These are phyloP conservation scores for Hylia prasina DNA, from an alignment of 2,113 vertebrate species.

Conservation along the genomic window DNA sequence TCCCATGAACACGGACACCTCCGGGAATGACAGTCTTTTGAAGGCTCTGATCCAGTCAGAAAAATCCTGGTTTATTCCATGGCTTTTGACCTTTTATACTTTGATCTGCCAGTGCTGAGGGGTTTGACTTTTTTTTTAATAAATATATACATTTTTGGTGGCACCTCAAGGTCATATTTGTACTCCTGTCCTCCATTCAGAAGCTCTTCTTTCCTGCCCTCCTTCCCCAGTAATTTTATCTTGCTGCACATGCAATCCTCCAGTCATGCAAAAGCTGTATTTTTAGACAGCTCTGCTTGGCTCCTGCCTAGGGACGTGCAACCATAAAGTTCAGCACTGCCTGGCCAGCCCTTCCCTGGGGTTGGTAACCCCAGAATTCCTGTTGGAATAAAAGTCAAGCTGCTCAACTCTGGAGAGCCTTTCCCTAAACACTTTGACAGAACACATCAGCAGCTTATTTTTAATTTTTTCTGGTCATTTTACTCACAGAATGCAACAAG, in stretches of 20 bases:
- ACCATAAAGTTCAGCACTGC: not conserved
- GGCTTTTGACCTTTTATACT: not conserved
- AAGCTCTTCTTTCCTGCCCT: not conserved
- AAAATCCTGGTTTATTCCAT: not conserved
- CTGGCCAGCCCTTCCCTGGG: not conserved
- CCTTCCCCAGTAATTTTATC: not conserved
- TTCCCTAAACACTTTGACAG: not conserved
- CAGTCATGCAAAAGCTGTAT: constrained; percentile 3
- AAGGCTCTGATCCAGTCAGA: not conserved
- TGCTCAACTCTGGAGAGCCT: not conserved
- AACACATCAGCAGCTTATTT: not conserved
- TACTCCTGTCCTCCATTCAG: not conserved
- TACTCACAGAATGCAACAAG: not conserved
- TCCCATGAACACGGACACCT: not conserved
- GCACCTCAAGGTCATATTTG: not conserved
- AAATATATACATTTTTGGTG: not conserved
- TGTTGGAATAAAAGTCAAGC: not conserved
- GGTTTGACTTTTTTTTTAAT: not conserved
- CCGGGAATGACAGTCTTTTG: not conserved
- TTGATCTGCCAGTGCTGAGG: not conserved
- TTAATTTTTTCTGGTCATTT: not conserved
- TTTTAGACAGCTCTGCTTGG: constrained; percentile 33
- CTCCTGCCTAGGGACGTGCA: not conserved
- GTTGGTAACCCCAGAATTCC: not conserved
- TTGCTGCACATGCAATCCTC: not conserved